Evolutionary conservation across 2,797 vertebrate genomes (phyloP), one percentile per base, ranked within the genome.

Genomic region (Siniperca scherzeri): DNA sequence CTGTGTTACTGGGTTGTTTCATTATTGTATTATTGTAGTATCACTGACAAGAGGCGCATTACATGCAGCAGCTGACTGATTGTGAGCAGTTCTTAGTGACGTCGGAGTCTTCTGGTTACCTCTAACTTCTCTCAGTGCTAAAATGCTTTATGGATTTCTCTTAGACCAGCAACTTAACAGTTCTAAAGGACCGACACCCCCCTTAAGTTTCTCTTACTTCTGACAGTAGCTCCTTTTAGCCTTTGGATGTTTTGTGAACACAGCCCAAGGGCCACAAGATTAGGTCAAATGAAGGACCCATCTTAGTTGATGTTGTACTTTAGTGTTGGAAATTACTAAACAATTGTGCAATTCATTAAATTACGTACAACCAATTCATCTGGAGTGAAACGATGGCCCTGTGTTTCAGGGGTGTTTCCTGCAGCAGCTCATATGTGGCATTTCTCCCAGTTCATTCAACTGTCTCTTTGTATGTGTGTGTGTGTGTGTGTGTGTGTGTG

Each of bases 321-420:
- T 11, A 59, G 1, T 59, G 6, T 8, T 56, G 14, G 7, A 70
- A 52, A 36, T 62, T n/a, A 53, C 22, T 22, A 27, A 65, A 8
- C 8, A 27, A 46, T 22, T 46, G 25, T 17, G 8, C 16, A 44
- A 12, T 33, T 21, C 50, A 48, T 12, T 4, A 30, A 30, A 46
- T 30, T 17, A 30, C 2, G 4, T 50, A 1, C 4, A 50, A 14
- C 16, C 16, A 19, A 21, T 33, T 40, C 12, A 44, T 44, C 46
- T 10, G 42, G 22, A 25, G 40, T 7, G 3, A 48, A 33, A 67
- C 42, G n/a, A 5, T 14, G 25, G 2, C 27, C 30, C 30, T 30
- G n/a, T 62, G 21, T 66, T 40, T 74, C 36, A 0, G 50, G 77
- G 25, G 27, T 56, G 66, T 62, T 78, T 86, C 64, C 75, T 83